These are phyloP conservation scores for Meriones unguiculatus DNA, from an alignment of 2,113 vertebrate genomes.

Conservation along the genomic window DNA sequence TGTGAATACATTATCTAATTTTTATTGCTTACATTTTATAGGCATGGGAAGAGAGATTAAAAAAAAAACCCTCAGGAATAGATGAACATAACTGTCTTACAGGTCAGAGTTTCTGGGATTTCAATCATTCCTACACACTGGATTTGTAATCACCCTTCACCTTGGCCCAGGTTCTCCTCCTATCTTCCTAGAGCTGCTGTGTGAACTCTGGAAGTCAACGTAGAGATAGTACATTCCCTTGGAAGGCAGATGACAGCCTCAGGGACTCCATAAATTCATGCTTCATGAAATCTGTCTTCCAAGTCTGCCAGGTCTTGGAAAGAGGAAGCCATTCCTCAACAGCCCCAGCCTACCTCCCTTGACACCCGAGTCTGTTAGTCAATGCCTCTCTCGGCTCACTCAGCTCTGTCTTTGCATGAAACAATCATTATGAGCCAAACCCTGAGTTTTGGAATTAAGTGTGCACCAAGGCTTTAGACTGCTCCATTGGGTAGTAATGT, in stretches of 20 bases:
- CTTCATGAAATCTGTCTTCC: not conserved
- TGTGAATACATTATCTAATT: not conserved
- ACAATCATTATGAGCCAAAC: not conserved
- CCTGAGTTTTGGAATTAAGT: not conserved
- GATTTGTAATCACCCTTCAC: not conserved
- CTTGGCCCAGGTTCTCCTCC: not conserved
- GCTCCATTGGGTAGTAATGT: not conserved
- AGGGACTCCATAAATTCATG: not conserved
- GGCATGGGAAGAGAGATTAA: not conserved
- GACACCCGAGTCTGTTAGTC: not conserved
- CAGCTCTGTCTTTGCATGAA: not conserved
- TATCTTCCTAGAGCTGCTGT: accelerated
- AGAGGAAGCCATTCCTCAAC: not conserved
- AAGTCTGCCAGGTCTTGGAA: not conserved
- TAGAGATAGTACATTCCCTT: not conserved
- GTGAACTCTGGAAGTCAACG: not conserved
- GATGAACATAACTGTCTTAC: not conserved
- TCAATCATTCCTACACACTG: not conserved
- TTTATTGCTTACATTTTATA: not conserved
- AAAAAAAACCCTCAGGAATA: not conserved
- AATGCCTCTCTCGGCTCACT: not conserved
- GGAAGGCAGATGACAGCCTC: not conserved
- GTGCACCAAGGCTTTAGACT: not conserved
- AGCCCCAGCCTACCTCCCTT: not conserved
- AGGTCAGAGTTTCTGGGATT: not conserved